Percentiles rank a stretch among this genome's conserved stretches.
Conservation (phyloP, 2,888 invertebrate species). For the Steinernema carpocapsae region DNA sequence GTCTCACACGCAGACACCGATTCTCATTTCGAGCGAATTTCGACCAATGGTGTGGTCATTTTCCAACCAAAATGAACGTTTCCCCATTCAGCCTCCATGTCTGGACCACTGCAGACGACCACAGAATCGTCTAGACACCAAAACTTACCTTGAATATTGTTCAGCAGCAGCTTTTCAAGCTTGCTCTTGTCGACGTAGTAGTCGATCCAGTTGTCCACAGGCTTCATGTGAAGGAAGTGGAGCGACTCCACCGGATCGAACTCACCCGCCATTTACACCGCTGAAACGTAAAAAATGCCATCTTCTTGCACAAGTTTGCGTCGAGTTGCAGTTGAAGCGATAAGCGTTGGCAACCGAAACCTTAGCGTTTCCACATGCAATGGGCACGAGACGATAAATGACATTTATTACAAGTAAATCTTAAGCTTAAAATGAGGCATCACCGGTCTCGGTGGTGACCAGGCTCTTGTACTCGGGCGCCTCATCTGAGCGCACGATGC, state of each 20-base stretch:
- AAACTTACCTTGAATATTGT: neutral
- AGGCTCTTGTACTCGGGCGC: slow-evolving; percentile 4
- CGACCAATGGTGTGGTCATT: too few relatives aligned
- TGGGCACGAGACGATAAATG: neutral
- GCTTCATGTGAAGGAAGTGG: slow-evolving; percentile 44
- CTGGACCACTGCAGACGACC: neutral
- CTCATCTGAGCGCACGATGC: slow-evolving; percentile 27
- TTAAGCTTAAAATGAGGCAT: slow-evolving; percentile 18
- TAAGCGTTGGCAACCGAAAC: slow-evolving; percentile 6
- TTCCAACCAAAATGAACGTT: too few relatives aligned
- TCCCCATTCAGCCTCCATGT: too few relatives aligned
- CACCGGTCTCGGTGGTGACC: neutral
- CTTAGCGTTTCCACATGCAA: too few relatives aligned
- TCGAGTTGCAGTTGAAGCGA: neutral
- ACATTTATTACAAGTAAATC: neutral
- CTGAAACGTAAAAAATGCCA: neutral
- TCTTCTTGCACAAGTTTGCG: neutral
- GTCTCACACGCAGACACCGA: too few relatives aligned
- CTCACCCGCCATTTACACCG: neutral
- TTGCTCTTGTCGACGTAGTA: slow-evolving; percentile 39
- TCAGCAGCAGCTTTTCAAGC: neutral
- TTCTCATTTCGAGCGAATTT: too few relatives aligned
- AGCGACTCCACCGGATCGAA: slow-evolving; percentile 34
- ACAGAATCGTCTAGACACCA: neutral
- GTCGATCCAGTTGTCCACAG: slow-evolving; percentile 47